A percentile compares a stretch with the other conserved stretches of the same genome.
Conservation (phyloP, 2,888 invertebrate species). For the Nymphalis c-album region DNA sequence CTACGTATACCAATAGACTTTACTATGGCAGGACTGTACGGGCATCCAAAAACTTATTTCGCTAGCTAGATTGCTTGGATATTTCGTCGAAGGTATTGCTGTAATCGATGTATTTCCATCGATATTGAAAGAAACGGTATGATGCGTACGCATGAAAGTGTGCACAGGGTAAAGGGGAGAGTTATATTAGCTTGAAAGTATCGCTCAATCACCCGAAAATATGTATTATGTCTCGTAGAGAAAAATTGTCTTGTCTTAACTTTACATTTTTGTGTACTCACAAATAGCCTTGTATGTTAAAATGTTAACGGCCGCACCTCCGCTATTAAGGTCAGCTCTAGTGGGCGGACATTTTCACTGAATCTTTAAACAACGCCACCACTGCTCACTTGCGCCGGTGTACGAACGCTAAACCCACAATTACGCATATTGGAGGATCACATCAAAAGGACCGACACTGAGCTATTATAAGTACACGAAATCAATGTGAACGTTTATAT, state of each 20-base stretch:
- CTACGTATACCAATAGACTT: too few species aligned
- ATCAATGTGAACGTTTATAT: constrained; percentile 66
- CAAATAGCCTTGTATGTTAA: constrained; percentile 38
- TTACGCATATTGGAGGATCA: constrained; percentile 77
- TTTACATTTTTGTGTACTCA: constrained; percentile 23
- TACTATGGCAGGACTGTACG: too few species aligned
- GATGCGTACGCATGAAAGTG: too few species aligned
- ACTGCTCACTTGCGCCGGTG: constrained; percentile 49
- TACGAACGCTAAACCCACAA: constrained; percentile 72
- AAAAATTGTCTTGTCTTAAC: neutral
- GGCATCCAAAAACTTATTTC: too few species aligned
- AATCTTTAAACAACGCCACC: constrained; percentile 39
- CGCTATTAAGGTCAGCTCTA: constrained; percentile 40
- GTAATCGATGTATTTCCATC: too few species aligned
- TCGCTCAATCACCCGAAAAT: too few species aligned
- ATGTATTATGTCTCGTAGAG: too few species aligned
- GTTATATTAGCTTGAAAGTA: too few species aligned
- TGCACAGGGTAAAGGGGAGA: too few species aligned
- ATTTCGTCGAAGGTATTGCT: too few species aligned
- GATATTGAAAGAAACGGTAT: too few species aligned
- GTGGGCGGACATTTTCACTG: constrained; percentile 42
- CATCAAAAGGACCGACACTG: constrained; percentile 68
- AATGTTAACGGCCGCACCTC: constrained; percentile 38
- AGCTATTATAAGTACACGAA: constrained; percentile 66
- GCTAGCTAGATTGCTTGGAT: too few species aligned